These are phyloP conservation scores for Argya squamiceps DNA, from an alignment of 2,797 vertebrate genomes.

Conservation along the genomic window DNA sequence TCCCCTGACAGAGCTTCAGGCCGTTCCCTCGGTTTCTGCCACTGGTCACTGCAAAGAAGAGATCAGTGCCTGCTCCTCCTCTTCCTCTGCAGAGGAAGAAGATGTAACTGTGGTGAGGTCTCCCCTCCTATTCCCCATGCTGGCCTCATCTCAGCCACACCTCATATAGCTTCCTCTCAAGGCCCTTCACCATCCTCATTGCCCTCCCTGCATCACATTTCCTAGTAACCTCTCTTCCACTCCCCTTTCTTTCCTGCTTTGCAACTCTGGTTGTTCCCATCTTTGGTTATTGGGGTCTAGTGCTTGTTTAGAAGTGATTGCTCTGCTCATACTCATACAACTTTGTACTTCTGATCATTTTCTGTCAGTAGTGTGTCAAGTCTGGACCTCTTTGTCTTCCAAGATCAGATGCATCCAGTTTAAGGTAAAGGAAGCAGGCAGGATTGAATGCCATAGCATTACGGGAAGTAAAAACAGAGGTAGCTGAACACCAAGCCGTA, in stretches of 20 bases:
- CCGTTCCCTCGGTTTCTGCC: rapidly evolving
- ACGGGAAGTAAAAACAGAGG: neutral
- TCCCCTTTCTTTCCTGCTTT: neutral
- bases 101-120: neutral
- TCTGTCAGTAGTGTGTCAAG: neutral
- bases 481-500: neutral
- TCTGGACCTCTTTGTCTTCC: neutral
- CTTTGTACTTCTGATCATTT: neutral
- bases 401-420: neutral
- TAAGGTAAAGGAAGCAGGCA: neutral
- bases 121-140: neutral
- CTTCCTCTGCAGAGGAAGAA: neutral
- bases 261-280: neutral
- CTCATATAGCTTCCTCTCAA: neutral
- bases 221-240: neutral
- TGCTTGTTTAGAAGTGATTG: neutral
- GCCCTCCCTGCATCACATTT: neutral
- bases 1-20: neutral
- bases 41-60: neutral
- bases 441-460: neutral
- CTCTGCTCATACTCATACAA: neutral
- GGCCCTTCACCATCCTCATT: neutral
- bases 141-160: neutral
- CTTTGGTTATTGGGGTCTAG: neutral
- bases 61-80: neutral